Percentiles rank a stretch among this genome's conserved stretches.
Conservation (phyloP, 2,797 vertebrate species). For the Pangasius larnaudii region DNA sequence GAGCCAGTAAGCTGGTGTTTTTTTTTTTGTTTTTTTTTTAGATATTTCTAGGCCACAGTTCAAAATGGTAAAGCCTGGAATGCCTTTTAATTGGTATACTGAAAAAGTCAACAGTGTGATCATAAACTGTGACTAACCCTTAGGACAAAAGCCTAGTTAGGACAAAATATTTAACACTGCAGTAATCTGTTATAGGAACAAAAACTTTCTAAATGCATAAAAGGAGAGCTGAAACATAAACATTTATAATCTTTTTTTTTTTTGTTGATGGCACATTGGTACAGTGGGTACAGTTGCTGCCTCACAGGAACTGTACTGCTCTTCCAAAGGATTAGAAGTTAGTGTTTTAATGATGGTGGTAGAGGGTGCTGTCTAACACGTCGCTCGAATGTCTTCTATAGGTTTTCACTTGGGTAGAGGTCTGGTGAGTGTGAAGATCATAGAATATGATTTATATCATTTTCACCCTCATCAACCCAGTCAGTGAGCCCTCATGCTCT, state of each 20-base stretch:
- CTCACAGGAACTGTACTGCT: not conserved
- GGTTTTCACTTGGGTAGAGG: not conserved
- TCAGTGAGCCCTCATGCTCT: not conserved
- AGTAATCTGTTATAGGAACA: not conserved
- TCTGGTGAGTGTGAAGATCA: not conserved
- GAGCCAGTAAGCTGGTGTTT: not conserved
- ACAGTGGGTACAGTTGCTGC: not conserved
- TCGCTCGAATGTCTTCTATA: not conserved
- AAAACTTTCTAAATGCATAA: not conserved
- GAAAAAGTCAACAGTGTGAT: not conserved
- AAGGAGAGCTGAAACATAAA: not conserved
- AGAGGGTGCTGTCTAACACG: not conserved
- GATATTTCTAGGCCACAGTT: not conserved
- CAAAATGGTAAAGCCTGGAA: not conserved
- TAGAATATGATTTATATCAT: not conserved
- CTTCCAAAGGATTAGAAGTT: not conserved
- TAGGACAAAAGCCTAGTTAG: not conserved
- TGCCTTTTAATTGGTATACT: conserved; percentile 2
- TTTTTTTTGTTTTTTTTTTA: not conserved
- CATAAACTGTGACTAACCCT: conserved; percentile 1
- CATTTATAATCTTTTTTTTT: not conserved
- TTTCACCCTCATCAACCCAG: not conserved
- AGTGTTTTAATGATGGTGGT: not conserved
- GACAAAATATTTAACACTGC: not conserved
- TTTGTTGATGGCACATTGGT: not conserved